Evolutionary conservation across 2,888 invertebrate species (phyloP).

Genomic region (Chymomyza procnemis): DNA sequence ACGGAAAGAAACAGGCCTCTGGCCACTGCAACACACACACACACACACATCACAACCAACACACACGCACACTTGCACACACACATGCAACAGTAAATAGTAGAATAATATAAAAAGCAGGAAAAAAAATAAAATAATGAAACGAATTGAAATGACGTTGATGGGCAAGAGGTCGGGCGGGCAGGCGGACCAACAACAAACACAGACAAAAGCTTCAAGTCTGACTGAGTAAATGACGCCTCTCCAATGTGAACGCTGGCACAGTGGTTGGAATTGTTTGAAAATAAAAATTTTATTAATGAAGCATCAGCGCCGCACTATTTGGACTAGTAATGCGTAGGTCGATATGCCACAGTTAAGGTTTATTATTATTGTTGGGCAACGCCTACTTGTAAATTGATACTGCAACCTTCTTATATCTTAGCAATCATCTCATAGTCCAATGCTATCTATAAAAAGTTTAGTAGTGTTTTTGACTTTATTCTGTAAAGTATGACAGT

Average conservation of each 20-base stretch:
- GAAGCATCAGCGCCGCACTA: too few relatives aligned
- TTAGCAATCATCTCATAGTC: too few relatives aligned
- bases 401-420: too few relatives aligned
- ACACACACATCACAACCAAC: too few relatives aligned
- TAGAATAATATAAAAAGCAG: not conserved
- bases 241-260: not conserved
- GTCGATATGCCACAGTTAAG: too few relatives aligned
- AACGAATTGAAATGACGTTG: not conserved
- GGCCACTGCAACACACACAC: conserved; percentile 50
- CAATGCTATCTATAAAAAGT: too few relatives aligned
- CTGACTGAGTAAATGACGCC: conserved; percentile 42
- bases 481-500: too few relatives aligned
- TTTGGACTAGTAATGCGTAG: too few relatives aligned
- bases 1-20: conserved; percentile 16
- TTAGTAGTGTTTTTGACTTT: too few relatives aligned
- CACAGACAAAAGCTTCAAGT: conserved; percentile 56
- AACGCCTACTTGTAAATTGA: too few relatives aligned
- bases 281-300: too few relatives aligned
- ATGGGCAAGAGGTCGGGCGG: not conserved
- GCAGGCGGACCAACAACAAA: not conserved
- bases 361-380: too few relatives aligned
- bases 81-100: not conserved
- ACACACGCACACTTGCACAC: conserved; percentile 54
- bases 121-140: not conserved
- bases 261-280: not conserved